Conservation (phyloP, 2,113 vertebrate species). For the Eublepharis macularius region DNA sequence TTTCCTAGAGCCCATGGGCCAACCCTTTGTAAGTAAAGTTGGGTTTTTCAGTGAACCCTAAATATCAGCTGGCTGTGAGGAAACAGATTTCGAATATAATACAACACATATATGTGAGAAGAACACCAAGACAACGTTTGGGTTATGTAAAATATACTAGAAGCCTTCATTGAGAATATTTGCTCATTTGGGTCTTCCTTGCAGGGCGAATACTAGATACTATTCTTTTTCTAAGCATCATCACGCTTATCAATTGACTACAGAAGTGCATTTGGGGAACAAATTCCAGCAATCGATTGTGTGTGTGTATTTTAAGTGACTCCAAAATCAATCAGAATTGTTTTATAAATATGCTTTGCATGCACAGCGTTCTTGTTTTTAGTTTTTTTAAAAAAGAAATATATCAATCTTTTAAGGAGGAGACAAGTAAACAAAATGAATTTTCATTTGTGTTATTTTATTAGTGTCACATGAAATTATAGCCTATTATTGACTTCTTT, state of each 20-base stretch:
- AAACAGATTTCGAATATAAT: neutral
- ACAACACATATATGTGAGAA: too few relatives aligned
- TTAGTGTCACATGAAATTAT: slow-evolving; percentile 81
- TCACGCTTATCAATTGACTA: slow-evolving; percentile 56
- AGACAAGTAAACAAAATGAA: slow-evolving; percentile 80
- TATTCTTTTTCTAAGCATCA: slow-evolving; percentile 41
- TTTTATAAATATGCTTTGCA: slow-evolving; percentile 79
- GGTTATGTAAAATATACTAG: neutral
- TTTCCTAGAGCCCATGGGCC: neutral
- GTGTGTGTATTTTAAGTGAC: slow-evolving; percentile 70
- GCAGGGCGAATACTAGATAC: slow-evolving; percentile 2
- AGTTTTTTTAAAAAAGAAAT: slow-evolving; percentile 64
- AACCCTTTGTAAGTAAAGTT: neutral
- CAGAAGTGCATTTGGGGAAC: slow-evolving; percentile 71
- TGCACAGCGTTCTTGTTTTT: slow-evolving; percentile 67
- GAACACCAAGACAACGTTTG: neutral
- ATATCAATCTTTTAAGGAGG: slow-evolving; percentile 74
- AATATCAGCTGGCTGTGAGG: neutral
- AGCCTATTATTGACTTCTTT: slow-evolving; percentile 75
- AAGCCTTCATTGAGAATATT: neutral
- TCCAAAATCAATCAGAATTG: slow-evolving; percentile 77
- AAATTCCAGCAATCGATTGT: slow-evolving; percentile 72
- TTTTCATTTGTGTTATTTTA: slow-evolving; percentile 80
- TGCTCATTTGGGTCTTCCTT: slow-evolving; percentile 33
- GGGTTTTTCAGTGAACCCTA: neutral